phyloP scores from a whole-genome alignment of 2,888 invertebrate genomes.

The Epiblema foenella region DNA sequence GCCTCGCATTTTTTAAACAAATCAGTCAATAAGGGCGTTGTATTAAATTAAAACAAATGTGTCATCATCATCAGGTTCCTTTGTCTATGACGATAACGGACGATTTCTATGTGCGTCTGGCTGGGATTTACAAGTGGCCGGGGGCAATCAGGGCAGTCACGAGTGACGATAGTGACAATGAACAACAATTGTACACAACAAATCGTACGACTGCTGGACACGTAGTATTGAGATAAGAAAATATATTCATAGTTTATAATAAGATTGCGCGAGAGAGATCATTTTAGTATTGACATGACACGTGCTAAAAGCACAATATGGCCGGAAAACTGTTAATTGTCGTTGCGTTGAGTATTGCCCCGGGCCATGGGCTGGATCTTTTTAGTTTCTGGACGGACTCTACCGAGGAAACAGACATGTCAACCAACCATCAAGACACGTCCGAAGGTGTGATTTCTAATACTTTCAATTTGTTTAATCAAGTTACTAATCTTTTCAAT shows the following conservation, averaged over 20 bases:
- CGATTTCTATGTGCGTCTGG: no score
- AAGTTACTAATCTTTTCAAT: constrained; percentile 51
- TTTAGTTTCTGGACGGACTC: constrained; percentile 48
- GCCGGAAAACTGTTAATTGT: constrained; percentile 20
- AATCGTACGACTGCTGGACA: neutral
- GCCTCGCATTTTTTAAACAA: no score
- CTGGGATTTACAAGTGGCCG: no score
- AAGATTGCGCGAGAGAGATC: constrained; percentile 52
- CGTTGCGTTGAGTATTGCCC: constrained; percentile 15
- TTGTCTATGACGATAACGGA: no score
- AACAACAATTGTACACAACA: neutral
- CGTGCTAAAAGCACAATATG: constrained; percentile 25
- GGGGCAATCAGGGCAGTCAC: no score
- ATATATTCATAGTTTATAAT: constrained; percentile 18
- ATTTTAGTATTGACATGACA: constrained; percentile 49
- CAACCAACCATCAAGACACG: constrained; percentile 44
- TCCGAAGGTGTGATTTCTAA: constrained; percentile 52
- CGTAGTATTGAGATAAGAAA: constrained; percentile 24
- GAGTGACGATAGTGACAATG: neutral
- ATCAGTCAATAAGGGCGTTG: no score
- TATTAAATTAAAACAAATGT: no score
- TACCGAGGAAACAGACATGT: constrained; percentile 43
- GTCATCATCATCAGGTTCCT: no score
- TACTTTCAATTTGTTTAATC: constrained; percentile 48
- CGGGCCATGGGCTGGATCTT: constrained; percentile 50